A percentile compares a stretch with the other conserved stretches of the same genome.
Conservation (phyloP, 1,140 invertebrate species). For the Bombus fervidus region DNA sequence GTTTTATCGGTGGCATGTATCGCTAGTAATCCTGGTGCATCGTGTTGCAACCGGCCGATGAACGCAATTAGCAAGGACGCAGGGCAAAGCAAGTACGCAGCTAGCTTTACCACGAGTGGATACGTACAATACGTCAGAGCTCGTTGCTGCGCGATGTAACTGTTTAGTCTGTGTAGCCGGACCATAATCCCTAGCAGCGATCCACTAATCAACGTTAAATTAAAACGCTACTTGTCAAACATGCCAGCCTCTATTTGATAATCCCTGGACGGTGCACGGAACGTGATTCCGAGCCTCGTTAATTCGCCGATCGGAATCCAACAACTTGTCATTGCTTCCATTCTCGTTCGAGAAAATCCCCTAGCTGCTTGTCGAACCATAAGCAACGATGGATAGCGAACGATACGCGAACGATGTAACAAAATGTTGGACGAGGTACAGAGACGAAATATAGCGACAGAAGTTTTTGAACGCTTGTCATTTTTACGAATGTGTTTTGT, state of each 20-base stretch:
- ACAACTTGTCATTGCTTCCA: not conserved
- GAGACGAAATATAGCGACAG: too few relatives aligned
- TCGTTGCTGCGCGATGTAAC: conserved; percentile 31
- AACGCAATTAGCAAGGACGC: conserved; percentile 48
- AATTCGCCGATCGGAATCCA: not conserved
- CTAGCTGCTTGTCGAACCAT: not conserved
- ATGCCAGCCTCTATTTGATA: conserved; percentile 47
- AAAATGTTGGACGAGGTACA: too few relatives aligned
- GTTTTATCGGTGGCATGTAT: conserved; percentile 30
- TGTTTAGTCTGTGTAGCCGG: not conserved
- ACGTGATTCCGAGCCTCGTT: not conserved
- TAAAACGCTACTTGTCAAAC: conserved; percentile 61
- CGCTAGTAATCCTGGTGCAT: not conserved
- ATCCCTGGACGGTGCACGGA: conserved; percentile 3
- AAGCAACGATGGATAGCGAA: not conserved
- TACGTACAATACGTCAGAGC: not conserved
- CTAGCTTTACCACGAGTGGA: conserved; percentile 20
- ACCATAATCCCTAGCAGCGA: conserved; percentile 31
- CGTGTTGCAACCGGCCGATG: conserved; percentile 4
- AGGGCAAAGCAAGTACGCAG: conserved; percentile 61
- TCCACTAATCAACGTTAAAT: conserved; percentile 60
- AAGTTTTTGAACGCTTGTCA: too few relatives aligned
- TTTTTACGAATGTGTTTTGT: too few relatives aligned
- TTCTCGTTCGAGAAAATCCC: not conserved
- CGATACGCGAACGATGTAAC: too few relatives aligned